Evolutionary conservation across 2,797 vertebrate genomes (phyloP), one percentile per base, ranked within the genome.

Genomic region (Macroramphosus scolopax): DNA sequence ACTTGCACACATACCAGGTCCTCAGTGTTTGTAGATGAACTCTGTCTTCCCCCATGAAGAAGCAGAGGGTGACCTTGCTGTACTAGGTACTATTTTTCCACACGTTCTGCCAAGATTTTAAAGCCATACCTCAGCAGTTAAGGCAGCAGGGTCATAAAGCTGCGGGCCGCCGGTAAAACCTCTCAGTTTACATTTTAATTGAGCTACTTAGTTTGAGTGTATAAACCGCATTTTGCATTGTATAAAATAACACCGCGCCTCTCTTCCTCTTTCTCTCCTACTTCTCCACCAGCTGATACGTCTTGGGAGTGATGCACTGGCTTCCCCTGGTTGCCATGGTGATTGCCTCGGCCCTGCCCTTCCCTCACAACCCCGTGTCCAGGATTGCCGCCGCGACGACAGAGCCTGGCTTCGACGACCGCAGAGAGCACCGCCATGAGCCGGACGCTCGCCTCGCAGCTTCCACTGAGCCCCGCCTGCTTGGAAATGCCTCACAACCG

Each of bases 241-340:
- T 52, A 8, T 66, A 50, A 78, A 78, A 50, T 77, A 78, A 83
- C 50, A 16, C 32, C 4, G n/a, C 48, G 12, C 49, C 47, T 35
- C 29, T 49, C 49, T 60, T 43, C 17, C 14, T 43, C 28, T 72
- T 32, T 48, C 6, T 51, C 24, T 63, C 34, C 17, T 10, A 48
- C 36, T 33, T 8, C 37, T 38, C 61, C 53, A 1, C 63, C 58
- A 91, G 90, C 88, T 91, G 90, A 91, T 88, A 91, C 87, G 87
- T 91, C 78, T 71, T 89, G 91, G 90, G 87, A 92, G 91, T 91
- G 89, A 92, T 92, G 91, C 90, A 89, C 91, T 92, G 91, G 91
- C 90, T 92, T 91, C 89, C 91, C 88, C 84, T 92, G 91, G 91
- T 92, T 91, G 90, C 90, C 89, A 92, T 92, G 90, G 91, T 92